Conservation (phyloP, 2,797 vertebrate genomes). For the Chrosomus eos region DNA sequence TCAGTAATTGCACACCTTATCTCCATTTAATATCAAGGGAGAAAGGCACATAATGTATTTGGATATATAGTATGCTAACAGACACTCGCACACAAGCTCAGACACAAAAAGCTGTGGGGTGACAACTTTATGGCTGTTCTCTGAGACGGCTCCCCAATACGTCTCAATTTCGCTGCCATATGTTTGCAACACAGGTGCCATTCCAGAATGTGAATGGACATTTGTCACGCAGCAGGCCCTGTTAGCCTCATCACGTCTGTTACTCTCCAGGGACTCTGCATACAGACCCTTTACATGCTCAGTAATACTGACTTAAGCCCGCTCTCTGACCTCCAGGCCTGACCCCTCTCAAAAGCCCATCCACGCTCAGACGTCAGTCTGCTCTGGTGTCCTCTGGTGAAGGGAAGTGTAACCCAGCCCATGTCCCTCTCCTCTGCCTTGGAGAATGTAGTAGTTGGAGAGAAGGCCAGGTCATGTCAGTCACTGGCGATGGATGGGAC, state of each 20-base stretch:
- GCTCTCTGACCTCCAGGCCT: slow-evolving; percentile 45
- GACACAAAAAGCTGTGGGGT: slow-evolving; percentile 21
- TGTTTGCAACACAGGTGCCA: slow-evolving; percentile 58
- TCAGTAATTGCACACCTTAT: slow-evolving; percentile 25
- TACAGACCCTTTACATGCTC: slow-evolving; percentile 47
- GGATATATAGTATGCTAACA: background rate
- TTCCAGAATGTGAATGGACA: slow-evolving; percentile 45
- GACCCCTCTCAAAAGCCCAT: slow-evolving; percentile 37
- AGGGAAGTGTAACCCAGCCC: slow-evolving; percentile 25
- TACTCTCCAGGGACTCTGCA: slow-evolving; percentile 12
- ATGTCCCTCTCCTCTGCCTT: background rate
- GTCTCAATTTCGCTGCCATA: slow-evolving; percentile 53
- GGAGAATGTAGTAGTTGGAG: background rate
- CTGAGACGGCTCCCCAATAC: slow-evolving; percentile 46
- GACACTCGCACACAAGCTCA: slow-evolving; percentile 2
- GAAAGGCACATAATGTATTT: slow-evolving; percentile 21
- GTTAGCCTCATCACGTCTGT: slow-evolving; percentile 29
- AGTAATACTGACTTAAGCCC: slow-evolving; percentile 49
- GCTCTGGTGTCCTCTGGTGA: slow-evolving; percentile 18
- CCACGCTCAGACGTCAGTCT: background rate
- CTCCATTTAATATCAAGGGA: slow-evolving; percentile 30
- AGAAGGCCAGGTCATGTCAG: slow-evolving; percentile 20
- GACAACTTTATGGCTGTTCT: slow-evolving; percentile 47
- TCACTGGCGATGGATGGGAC: slow-evolving; percentile 48
- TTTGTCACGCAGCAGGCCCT: slow-evolving; percentile 52